Percentiles rank a stretch among this genome's conserved stretches.
These are phyloP conservation scores for Leptoclinus maculatus DNA, from an alignment of 2,797 vertebrate genomes.

Conservation along the genomic window DNA sequence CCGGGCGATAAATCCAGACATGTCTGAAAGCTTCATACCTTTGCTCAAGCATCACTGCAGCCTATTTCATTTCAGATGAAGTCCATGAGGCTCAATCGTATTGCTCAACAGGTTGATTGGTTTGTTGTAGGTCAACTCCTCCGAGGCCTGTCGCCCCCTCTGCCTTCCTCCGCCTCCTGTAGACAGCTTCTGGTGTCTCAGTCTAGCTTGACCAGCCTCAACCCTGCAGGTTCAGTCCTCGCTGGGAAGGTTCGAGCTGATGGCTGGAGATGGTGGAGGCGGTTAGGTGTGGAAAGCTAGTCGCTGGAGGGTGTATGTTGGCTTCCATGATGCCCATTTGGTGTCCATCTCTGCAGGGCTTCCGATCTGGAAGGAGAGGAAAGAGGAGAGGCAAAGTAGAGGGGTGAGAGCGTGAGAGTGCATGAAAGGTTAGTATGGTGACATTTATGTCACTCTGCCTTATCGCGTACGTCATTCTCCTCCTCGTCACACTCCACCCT, in stretches of 20 bases:
- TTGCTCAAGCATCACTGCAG: slow-evolving; percentile 71
- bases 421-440: slow-evolving; percentile 78
- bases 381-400: slow-evolving; percentile 52
- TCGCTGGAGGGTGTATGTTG: slow-evolving; percentile 43
- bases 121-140: slow-evolving; percentile 48
- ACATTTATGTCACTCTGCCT: slow-evolving; percentile 83
- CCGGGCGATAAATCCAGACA: slow-evolving; percentile 72
- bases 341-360: slow-evolving; percentile 54
- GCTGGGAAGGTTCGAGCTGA: slow-evolving; percentile 38
- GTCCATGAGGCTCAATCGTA: slow-evolving; percentile 45
- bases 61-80: slow-evolving; percentile 62
- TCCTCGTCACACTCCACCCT: slow-evolving; percentile 69
- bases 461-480: slow-evolving; percentile 77
- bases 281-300: slow-evolving; percentile 54
- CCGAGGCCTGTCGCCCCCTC: slow-evolving; percentile 22
- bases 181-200: slow-evolving; percentile 11
- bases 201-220: slow-evolving; percentile 41
- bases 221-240: slow-evolving; percentile 31
- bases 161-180: slow-evolving; percentile 39
- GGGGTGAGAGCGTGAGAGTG: slow-evolving; percentile 54
- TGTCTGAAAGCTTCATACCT: slow-evolving; percentile 65
- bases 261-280: slow-evolving; percentile 50
- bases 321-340: slow-evolving; percentile 64
- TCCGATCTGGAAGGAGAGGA: slow-evolving; percentile 57
- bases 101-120: slow-evolving; percentile 57